Percentiles rank a stretch among this genome's conserved stretches.
phyloP scores from a whole-genome alignment of 2,113 vertebrate genomes.

The Trematomus loennbergii region DNA sequence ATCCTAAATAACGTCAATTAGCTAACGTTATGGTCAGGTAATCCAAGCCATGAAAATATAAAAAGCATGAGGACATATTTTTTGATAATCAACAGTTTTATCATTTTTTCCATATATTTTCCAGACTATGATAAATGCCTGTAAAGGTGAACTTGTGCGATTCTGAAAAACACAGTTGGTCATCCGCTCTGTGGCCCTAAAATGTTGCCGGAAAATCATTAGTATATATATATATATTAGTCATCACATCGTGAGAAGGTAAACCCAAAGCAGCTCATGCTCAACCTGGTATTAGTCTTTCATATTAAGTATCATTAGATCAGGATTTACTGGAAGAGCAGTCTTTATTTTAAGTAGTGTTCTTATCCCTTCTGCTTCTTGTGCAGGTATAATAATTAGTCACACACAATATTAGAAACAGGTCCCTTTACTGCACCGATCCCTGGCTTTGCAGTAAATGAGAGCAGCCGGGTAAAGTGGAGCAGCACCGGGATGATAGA shows the following conservation, averaged over 20 bases:
- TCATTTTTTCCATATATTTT: background rate
- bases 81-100: background rate
- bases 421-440: slow-evolving; percentile 1
- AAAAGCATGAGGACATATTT: background rate
- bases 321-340: slow-evolving; percentile 38
- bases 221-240: slow-evolving; percentile 38
- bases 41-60: slow-evolving; percentile 29
- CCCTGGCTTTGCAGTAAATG: slow-evolving; percentile 24
- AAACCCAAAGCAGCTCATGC: slow-evolving; percentile 35
- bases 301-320: slow-evolving; percentile 31
- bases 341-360: slow-evolving; percentile 26
- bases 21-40: background rate
- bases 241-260: slow-evolving; percentile 34
- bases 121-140: background rate
- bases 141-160: slow-evolving; percentile 1
- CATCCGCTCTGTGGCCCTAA: slow-evolving; percentile 10
- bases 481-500: slow-evolving; percentile 63
- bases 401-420: slow-evolving; percentile 24
- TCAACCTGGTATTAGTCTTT: slow-evolving; percentile 18
- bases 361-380: slow-evolving; percentile 17
- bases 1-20: too few species aligned
- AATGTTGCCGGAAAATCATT: slow-evolving; percentile 34
- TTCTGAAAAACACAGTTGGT: slow-evolving; percentile 36
- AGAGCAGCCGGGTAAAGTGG: slow-evolving; percentile 41
- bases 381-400: slow-evolving; percentile 39